Evolutionary conservation across 2,888 invertebrate species (phyloP), one percentile per base, ranked within the genome.

Genomic region (Mycalesis mineus): DNA sequence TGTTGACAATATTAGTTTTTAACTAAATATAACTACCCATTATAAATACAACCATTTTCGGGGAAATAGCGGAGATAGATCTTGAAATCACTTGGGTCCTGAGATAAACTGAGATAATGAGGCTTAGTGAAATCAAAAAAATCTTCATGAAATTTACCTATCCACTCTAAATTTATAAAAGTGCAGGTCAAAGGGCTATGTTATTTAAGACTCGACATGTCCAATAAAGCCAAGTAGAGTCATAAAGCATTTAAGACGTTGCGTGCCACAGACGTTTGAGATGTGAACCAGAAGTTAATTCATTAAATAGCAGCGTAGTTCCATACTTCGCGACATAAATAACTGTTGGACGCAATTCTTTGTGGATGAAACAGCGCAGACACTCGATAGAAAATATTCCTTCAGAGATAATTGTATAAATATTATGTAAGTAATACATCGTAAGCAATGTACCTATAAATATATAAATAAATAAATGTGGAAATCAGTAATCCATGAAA

Each of bases 201-300:
- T 36, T 22, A 9, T 48, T 5, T 22, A 7, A 36, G 13, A 7
- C 13, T 37, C 17, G 36, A 44, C 17, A 22, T 13, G 17, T 15
- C 13, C 39, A 40, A 45, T 45, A 37, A 17, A 39, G 9, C 13
- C 11, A 49, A 49, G 31, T 44, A 53, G 42, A 49, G 33, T 28
- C 48, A 53, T 41, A 55, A 55, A 60, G 22, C 41, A 42, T 55
- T 54, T 62, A 55, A 59, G 54, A 40, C 37, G 33, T 64, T 52
- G 62, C 64, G 60, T 64, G 60, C 56, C 55, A 17, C 45, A 45
- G 57, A 62, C 58, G 36, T 49, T 62, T 64, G 53, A 60, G 62
- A 64, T 58, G 33, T 50, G 61, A 55, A 55, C 60, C 57, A 41
- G 51, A 37, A 60, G 57, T 60, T 64, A 62, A 62, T 64, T 62